phyloP scores from a whole-genome alignment of 2,888 invertebrate species.

The Ochropacha duplaris region DNA sequence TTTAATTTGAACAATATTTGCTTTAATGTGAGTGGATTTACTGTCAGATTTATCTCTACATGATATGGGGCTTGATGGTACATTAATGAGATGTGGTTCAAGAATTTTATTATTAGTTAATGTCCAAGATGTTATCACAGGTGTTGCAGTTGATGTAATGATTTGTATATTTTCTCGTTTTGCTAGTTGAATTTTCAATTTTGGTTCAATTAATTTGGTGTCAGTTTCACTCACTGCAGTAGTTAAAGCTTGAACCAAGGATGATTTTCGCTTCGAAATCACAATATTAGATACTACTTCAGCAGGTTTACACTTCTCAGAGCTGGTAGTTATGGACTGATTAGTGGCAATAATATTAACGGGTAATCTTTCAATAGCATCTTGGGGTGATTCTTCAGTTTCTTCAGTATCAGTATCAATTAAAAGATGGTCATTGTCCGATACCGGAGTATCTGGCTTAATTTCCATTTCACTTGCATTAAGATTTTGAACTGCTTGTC shows the following conservation, averaged over 20 bases:
- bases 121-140: conserved; percentile 84
- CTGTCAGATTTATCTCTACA: conserved; percentile 58
- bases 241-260: conserved; percentile 29
- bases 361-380: conserved; percentile 63
- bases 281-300: conserved; percentile 60
- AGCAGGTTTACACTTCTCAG: conserved; percentile 61
- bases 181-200: conserved; percentile 49
- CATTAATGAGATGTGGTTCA: conserved; percentile 66
- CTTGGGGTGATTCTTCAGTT: conserved; percentile 82
- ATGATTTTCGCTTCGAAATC: conserved; percentile 73
- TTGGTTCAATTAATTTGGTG: conserved; percentile 12
- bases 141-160: conserved; percentile 70
- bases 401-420: conserved; percentile 95
- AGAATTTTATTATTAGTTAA: conserved; percentile 73
- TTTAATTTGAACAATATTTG: conserved; percentile 76
- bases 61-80: conserved; percentile 46
- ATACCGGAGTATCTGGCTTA: conserved; percentile 93
- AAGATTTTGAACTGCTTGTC: conserved; percentile 92
- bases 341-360: conserved; percentile 66
- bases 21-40: conserved; percentile 63
- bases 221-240: conserved; percentile 64
- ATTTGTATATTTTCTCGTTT: conserved; percentile 62
- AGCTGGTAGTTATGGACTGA: conserved; percentile 47
- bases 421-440: conserved; percentile 91
- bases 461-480: conserved; percentile 87